Evolutionary conservation across 2,113 vertebrate species (phyloP).

Genomic region (Phaetusa simplex): DNA sequence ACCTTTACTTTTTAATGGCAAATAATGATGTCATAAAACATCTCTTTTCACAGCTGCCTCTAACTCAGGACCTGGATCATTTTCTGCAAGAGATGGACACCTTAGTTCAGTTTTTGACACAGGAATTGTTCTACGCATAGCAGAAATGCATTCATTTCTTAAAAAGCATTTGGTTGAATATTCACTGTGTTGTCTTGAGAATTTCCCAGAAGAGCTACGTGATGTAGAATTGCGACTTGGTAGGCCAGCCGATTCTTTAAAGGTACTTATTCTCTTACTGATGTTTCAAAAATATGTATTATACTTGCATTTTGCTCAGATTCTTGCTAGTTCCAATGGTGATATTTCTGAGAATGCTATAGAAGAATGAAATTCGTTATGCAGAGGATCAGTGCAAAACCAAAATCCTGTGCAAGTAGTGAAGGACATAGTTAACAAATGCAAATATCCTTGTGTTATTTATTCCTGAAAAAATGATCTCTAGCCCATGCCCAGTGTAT

Average conservation of each 20-base stretch:
- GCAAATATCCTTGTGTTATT: not conserved
- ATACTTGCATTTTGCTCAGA: not conserved
- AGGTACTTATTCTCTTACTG: constrained; percentile 50
- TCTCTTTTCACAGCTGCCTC: constrained; percentile 50
- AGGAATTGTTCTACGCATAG: constrained; percentile 73
- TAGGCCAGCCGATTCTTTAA: not conserved
- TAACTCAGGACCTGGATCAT: constrained; percentile 39
- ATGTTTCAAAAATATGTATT: not conserved
- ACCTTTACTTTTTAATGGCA: not conserved
- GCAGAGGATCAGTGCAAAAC: not conserved
- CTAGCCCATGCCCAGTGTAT: not conserved
- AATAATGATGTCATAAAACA: not conserved
- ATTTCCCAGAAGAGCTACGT: constrained; percentile 69
- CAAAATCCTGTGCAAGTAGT: not conserved
- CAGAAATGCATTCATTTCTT: constrained; percentile 81
- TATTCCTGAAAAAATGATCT: not conserved
- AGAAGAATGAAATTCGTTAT: not conserved
- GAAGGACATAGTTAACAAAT: not conserved
- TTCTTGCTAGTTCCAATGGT: not conserved
- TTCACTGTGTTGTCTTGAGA: constrained; percentile 73
- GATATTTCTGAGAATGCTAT: not conserved
- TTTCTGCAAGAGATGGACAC: constrained; percentile 58
- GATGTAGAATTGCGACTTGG: not conserved
- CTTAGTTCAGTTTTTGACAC: constrained; percentile 69
- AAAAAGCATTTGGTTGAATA: constrained; percentile 73